Evolutionary conservation across 2,113 vertebrate species (phyloP).

Genomic region (Zootoca vivipara): DNA sequence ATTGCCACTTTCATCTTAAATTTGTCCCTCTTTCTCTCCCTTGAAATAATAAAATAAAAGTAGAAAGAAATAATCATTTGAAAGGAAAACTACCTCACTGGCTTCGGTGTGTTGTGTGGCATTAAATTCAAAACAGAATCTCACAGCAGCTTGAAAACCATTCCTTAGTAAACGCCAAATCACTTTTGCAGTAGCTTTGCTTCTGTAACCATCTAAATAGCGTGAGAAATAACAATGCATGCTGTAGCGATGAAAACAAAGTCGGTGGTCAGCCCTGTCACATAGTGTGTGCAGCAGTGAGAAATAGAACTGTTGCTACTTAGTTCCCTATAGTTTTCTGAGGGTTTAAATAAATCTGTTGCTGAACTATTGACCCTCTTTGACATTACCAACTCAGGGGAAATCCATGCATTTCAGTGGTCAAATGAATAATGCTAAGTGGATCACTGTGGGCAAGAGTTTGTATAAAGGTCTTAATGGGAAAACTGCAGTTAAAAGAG

Average conservation of each 20-base stretch:
- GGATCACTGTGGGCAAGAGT: conserved; percentile 61
- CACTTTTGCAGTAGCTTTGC: not conserved
- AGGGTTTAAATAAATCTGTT: conserved; percentile 30
- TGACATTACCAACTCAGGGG: conserved; percentile 51
- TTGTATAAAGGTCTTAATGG: conserved; percentile 65
- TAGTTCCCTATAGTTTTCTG: not conserved
- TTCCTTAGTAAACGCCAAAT: fast-evolving
- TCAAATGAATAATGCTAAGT: conserved; percentile 67
- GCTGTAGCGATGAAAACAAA: not conserved
- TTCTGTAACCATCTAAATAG: fast-evolving
- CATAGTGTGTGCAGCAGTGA: fast-evolving
- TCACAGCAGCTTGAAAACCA: fast-evolving
- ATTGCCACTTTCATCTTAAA: not conserved
- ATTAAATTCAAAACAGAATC: not conserved
- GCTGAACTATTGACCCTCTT: conserved; percentile 57
- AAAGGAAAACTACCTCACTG: not conserved
- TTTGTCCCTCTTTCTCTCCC: not conserved
- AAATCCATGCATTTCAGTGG: conserved; percentile 40
- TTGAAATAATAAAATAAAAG: not conserved
- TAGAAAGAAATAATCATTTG: not conserved
- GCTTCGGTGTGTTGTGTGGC: not conserved
- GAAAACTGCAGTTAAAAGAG: conserved; percentile 56
- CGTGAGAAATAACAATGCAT: not conserved
- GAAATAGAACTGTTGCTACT: not conserved
- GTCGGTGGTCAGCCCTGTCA: fast-evolving